A percentile compares a stretch with the other conserved stretches of the same genome.
phyloP scores from a whole-genome alignment of 2,113 vertebrate genomes.

The sheep (Ovis aries) region ARS-UI_Ramb_v3.0 NC_056067.1:13238501-13239000 shows the following conservation, averaged over 20 bases:
- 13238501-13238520: not conserved
- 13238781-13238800: not conserved
- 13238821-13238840: rapidly evolving
- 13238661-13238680: not conserved
- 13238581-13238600: not conserved
- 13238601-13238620: not conserved
- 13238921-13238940: not conserved
- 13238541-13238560: not conserved
- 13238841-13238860: not conserved
- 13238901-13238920: not conserved
- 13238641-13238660: not conserved
- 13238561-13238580: not conserved
- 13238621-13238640: not conserved
- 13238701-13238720: not conserved
- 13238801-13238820: not conserved
- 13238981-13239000: not conserved
- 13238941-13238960: not conserved
- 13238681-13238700: not conserved
- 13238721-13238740: not conserved
- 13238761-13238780: not conserved
- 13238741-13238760: not conserved
- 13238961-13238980: not conserved
- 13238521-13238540: not conserved
- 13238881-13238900: not conserved
- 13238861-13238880: not conserved